Evolutionary conservation across 2,113 vertebrate genomes (phyloP).

Genomic region (Scomber scombrus): DNA sequence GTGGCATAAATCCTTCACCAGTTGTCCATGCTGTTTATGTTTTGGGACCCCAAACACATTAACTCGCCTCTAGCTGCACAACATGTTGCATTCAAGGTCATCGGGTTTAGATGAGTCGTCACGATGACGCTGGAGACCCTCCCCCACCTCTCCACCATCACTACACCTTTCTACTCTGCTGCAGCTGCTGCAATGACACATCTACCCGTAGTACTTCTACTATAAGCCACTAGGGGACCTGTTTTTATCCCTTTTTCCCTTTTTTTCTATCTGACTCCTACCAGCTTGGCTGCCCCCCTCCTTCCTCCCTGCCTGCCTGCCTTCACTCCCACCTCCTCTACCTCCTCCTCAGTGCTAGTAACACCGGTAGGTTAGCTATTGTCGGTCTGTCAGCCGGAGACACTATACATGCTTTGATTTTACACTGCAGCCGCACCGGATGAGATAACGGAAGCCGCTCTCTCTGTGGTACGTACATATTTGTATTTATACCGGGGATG

Average conservation of each 20-base stretch:
- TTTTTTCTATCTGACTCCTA: conserved; percentile 18
- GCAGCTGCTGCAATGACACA: conserved; percentile 31
- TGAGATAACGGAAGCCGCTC: conserved; percentile 50
- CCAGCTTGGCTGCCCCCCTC: conserved; percentile 17
- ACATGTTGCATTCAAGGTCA: conserved; percentile 71
- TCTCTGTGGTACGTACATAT: conserved; percentile 69
- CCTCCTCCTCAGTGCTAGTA: conserved; percentile 52
- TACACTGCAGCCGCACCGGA: not conserved
- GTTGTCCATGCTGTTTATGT: too few species aligned
- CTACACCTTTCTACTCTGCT: conserved; percentile 11
- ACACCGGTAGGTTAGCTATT: conserved; percentile 67
- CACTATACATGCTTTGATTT: conserved; percentile 36
- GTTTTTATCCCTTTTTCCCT: conserved; percentile 16
- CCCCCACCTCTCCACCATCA: conserved; percentile 41
- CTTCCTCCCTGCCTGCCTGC: conserved; percentile 44
- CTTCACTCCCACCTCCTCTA: conserved; percentile 8
- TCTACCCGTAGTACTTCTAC: conserved; percentile 59
- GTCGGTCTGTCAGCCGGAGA: conserved; percentile 52
- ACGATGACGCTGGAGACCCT: conserved; percentile 62
- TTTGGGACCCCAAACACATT: too few species aligned
- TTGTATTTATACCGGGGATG: conserved; percentile 41
- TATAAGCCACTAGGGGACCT: conserved; percentile 74
- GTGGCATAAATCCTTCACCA: too few species aligned
- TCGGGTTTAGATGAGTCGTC: conserved; percentile 55
- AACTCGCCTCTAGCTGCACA: not conserved